Evolutionary conservation across 37 sponge, comb jelly and placozoan species (phyloP), one percentile per base, ranked within the genome.

Genomic region (Agelas oroides): DNA sequence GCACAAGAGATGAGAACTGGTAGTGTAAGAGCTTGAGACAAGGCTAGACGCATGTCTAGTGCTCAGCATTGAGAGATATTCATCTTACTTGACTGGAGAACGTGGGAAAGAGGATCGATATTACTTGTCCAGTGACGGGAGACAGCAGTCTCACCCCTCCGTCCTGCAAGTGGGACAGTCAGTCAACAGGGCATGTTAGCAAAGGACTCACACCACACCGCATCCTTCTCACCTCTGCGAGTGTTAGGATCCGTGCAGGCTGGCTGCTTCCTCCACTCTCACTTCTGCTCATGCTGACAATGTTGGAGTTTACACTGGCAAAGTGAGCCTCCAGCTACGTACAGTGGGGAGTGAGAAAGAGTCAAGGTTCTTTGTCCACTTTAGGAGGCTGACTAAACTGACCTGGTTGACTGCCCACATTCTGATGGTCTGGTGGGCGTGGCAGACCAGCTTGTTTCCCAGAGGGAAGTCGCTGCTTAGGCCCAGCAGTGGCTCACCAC

Each of bases 101-200:
- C 70, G 78, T 53, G 18, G 94, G 94, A 32, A 89, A 89, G 5
- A 93, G 75, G 16, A 55, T 79, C 35, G 79, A 86, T 21, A 84
- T 75, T 2, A 81, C 60, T n/a, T 85, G 41, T 54, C 90, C 89
- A 60, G 70, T 88, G n/a, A 65, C 37, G 13, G 90, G 82, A 39
- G 84, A 89, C 41, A 93, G 21, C n/a, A 93, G 68, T 24, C 90
- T 83, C 33, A 89, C 65, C 18, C 86, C 73, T 38, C 90, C 94
- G 81, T 93, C 90, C 82, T 93, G 70, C 23, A 68, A 65, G 32
- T 21, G 33, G 18, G 37, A 65, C n/a, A n/a, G n/a, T n/a, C n/a
- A 8, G 46, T 46, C 8, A 46, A 3, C 28, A 62, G 5, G 36
- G 19, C 18, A 69, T n/a, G n/a, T 52, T 23, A 53, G 11, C 59